phyloP scores from a whole-genome alignment of 2,888 invertebrate species.

The Tetragonisca angustula region DNA sequence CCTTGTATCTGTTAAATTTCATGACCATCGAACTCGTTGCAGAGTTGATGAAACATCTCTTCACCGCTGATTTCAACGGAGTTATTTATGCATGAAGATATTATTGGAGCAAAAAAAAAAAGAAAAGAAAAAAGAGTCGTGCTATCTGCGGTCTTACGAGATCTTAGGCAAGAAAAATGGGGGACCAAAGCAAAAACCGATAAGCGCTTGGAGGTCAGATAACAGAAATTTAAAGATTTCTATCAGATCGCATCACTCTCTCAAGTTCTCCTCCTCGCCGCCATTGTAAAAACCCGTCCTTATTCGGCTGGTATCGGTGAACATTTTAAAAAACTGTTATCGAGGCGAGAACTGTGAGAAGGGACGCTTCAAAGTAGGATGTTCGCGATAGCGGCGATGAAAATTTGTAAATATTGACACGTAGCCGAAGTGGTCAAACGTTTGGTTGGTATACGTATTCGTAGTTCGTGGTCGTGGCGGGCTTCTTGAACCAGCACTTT shows the following conservation, averaged over 20 bases:
- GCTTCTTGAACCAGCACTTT: constrained; percentile 31
- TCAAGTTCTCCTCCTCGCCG: neutral
- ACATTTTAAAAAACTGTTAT: neutral
- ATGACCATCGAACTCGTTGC: neutral
- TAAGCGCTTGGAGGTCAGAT: constrained; percentile 63
- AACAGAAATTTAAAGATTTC: constrained; percentile 53
- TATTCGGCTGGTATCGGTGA: neutral
- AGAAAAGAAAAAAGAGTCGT: no score
- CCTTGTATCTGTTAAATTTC: neutral
- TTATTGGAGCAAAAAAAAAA: constrained; percentile 36
- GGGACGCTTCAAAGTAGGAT: neutral
- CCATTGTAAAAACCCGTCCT: neutral
- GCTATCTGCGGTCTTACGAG: constrained; percentile 28
- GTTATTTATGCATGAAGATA: constrained; percentile 59
- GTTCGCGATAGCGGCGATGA: neutral
- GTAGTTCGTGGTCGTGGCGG: constrained; percentile 10
- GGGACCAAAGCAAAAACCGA: constrained; percentile 58
- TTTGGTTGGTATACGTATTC: neutral
- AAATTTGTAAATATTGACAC: constrained; percentile 34
- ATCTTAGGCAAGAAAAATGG: constrained; percentile 26
- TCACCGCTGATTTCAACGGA: neutral
- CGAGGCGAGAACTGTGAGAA: neutral
- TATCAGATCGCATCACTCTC: neutral
- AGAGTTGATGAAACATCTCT: constrained; percentile 1
- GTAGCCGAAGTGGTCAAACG: neutral